These are phyloP conservation scores for Oncorhynchus gorbuscha DNA, from an alignment of 2,113 vertebrate genomes.

Conservation along the genomic window DNA sequence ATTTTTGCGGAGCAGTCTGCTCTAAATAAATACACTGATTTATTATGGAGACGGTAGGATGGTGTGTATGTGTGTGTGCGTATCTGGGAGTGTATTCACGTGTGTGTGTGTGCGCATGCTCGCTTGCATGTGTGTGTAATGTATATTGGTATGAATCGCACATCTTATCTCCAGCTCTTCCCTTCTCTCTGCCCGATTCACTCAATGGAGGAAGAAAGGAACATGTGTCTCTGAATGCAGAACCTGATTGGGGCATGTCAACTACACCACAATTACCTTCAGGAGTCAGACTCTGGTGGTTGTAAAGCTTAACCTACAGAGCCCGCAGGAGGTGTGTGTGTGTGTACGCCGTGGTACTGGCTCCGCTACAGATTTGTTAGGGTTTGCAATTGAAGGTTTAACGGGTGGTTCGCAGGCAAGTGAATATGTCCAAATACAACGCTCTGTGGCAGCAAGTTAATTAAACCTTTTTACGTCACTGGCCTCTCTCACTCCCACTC, in stretches of 20 bases:
- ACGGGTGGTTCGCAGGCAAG: conserved; percentile 50
- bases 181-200: conserved; percentile 45
- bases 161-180: conserved; percentile 50
- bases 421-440: conserved; percentile 64
- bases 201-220: conserved; percentile 35
- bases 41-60: conserved; percentile 39
- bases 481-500: conserved; percentile 29
- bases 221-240: conserved; percentile 42
- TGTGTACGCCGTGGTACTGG: conserved; percentile 1
- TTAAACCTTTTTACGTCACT: conserved; percentile 45
- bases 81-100: background rate
- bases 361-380: conserved; percentile 58
- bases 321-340: conserved; percentile 36
- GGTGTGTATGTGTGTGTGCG: background rate
- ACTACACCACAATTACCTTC: conserved; percentile 65
- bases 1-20: conserved; percentile 56
- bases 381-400: conserved; percentile 71
- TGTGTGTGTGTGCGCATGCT: conserved; percentile 14
- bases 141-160: conserved; percentile 44
- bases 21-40: conserved; percentile 73
- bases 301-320: conserved; percentile 61
- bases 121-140: conserved; percentile 27
- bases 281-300: conserved; percentile 62
- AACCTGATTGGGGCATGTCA: conserved; percentile 37
- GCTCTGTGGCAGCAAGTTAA: conserved; percentile 44